These are phyloP conservation scores for Scelioninae gen. 2 DNA, from an alignment of 2,888 invertebrate species.

Conservation along the genomic window DNA sequence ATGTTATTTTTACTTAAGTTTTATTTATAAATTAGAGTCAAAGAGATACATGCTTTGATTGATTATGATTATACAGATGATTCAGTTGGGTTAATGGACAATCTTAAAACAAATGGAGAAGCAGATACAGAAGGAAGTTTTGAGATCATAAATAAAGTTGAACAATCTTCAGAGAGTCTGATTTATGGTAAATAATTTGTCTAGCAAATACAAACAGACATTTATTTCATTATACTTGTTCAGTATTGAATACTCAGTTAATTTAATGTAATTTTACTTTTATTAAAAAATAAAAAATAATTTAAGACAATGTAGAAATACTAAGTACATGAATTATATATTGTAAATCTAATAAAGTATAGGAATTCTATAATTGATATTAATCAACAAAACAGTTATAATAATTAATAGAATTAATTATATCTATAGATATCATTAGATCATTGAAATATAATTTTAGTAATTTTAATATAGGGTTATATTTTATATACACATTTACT, in stretches of 20 bases:
- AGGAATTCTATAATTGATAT: no score
- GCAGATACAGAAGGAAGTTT: conserved; percentile 80
- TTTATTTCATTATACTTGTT: background rate
- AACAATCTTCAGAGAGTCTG: conserved; percentile 74
- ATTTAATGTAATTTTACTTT: conserved; percentile 6
- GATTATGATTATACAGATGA: conserved; percentile 63
- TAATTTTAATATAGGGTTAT: conserved; percentile 39
- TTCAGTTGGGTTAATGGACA: conserved; percentile 66
- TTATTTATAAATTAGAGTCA: conserved; percentile 6
- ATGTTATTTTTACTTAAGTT: conserved; percentile 1
- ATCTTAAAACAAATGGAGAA: conserved; percentile 68
- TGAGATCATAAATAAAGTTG: conserved; percentile 81
- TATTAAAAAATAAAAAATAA: background rate
- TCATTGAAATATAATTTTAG: no score
- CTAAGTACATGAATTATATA: conserved; percentile 42
- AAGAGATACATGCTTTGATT: conserved; percentile 21
- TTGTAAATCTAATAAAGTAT: background rate
- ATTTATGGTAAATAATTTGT: conserved; percentile 56
- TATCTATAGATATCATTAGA: no score
- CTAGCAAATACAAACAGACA: conserved; percentile 12
- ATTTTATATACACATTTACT: conserved; percentile 46
- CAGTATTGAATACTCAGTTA: background rate
- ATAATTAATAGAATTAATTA: no score
- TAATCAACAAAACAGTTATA: no score
- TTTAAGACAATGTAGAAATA: background rate